These are phyloP conservation scores for Lasioglossum figueresi DNA, from an alignment of 2,888 invertebrate genomes.

Conservation along the genomic window DNA sequence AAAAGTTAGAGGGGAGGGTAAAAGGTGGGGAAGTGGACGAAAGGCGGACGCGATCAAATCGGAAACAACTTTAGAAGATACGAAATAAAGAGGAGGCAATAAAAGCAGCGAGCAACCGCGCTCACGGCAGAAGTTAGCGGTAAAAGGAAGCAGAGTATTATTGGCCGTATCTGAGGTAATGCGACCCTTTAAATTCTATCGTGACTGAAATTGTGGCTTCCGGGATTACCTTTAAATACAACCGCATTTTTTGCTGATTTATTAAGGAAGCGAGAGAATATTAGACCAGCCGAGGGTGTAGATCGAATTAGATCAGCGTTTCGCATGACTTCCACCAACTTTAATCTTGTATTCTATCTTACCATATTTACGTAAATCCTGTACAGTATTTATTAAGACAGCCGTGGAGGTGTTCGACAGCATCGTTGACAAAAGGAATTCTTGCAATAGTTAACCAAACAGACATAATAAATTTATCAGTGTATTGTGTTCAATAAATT, in stretches of 20 bases:
- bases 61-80: slow-evolving; percentile 22
- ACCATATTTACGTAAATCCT: background rate
- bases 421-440: no score
- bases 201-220: slow-evolving; percentile 5
- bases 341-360: background rate
- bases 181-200: slow-evolving; percentile 26
- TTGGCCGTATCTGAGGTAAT: slow-evolving; percentile 18
- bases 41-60: slow-evolving; percentile 24
- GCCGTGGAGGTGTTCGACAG: no score
- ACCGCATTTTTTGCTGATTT: background rate
- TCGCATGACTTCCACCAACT: background rate
- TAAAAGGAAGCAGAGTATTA: slow-evolving; percentile 24
- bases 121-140: slow-evolving; percentile 20
- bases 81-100: slow-evolving; percentile 28
- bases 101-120: slow-evolving; percentile 1
- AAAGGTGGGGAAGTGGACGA: background rate
- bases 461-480: no score
- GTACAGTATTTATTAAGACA: no score
- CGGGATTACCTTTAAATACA: slow-evolving; percentile 5
- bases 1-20: background rate
- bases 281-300: background rate
- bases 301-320: background rate
- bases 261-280: background rate
- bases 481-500: no score
- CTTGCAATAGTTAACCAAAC: no score